Base-by-base conservation (phyloP, 2,113 vertebrate species). In the Ploceus nigricollis region DNA sequence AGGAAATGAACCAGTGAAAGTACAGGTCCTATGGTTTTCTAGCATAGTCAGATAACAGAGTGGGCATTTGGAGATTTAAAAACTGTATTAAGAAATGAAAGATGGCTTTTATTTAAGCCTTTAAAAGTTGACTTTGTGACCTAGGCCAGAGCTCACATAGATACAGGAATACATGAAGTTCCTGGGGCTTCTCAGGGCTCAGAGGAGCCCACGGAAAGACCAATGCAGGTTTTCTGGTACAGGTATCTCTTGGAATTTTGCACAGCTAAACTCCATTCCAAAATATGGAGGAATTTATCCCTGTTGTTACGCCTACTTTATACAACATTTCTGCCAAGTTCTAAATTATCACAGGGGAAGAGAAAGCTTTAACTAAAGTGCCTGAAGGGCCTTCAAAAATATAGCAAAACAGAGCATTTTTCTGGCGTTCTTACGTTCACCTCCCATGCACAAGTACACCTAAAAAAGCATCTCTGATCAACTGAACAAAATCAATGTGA, bases 1-100 rank as follows among this genome's bases (percentile, higher is more conserved):
- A 92, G 80, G 79, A 96, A 92, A 86, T 6, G 22, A 90, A 88
- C 3, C 54, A 65, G 50, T n/a, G 80, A 92, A 90, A 89, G 92
- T 6, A 94, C 61, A 91, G n/a, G 28, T 44, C 63, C 66, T 68
- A 33, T n/a, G 64, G 2, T 44, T 53, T 91, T 84, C 61, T 83
- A 50, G 70, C 72, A 76, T 2, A 71, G 57, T n/a, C 48, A 94
- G 63, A 72, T 64, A 86, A 85, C 24, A 65, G 40, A 60, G 20
- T 20, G n/a, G 68, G 45, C 18, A 8, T 68, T 77, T 20, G 58
- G 54, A 73, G 40, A 40, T 57, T 44, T 57, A 71, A 93, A 87
- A 65, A 27, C 11, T 31, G 5, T 48, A 45, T 58, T 50, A 81
- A n/a, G n/a, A 86, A 91, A 70, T 1, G 3, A 31, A 82, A 15